Evolutionary conservation across 2,113 vertebrate species (phyloP).

Genomic region (Poeciliopsis retropinna): DNA sequence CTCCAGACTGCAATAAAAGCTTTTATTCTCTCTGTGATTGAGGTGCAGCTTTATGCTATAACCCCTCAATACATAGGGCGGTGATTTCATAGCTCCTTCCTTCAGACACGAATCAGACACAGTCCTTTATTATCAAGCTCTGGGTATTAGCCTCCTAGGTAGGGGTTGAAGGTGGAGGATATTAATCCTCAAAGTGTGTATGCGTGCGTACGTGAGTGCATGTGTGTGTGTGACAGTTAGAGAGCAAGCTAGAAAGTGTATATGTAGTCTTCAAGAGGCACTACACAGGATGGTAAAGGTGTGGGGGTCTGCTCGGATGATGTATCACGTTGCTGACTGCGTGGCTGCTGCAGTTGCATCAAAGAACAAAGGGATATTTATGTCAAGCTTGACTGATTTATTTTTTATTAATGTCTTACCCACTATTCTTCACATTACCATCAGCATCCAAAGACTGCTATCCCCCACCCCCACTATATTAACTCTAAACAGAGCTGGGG

Average conservation of each 20-base stretch:
- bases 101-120: conserved; percentile 73
- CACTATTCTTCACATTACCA: conserved; percentile 39
- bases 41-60: conserved; percentile 62
- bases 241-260: conserved; percentile 19
- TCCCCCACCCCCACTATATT: conserved; percentile 38
- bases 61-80: conserved; percentile 62
- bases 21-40: conserved; percentile 66
- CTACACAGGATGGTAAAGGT: conserved; percentile 23
- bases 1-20: conserved; percentile 57
- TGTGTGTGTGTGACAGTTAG: conserved; percentile 30
- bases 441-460: conserved; percentile 31
- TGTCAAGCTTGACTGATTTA: conserved; percentile 75
- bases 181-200: conserved; percentile 51
- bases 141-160: conserved; percentile 60
- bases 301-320: conserved; percentile 27
- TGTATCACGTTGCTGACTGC: conserved; percentile 65
- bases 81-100: conserved; percentile 77
- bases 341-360: conserved; percentile 64
- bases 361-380: conserved; percentile 80
- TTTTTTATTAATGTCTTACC: conserved; percentile 76
- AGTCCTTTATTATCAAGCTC: conserved; percentile 70
- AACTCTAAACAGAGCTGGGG: conserved; percentile 36
- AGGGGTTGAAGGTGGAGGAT: conserved; percentile 55
- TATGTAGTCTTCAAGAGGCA: conserved; percentile 44
- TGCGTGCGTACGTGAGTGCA: conserved; percentile 3